A percentile compares a stretch with the other conserved stretches of the same genome.
phyloP scores from a whole-genome alignment of 2,113 vertebrate species.

The Pterocles burchelli region DNA sequence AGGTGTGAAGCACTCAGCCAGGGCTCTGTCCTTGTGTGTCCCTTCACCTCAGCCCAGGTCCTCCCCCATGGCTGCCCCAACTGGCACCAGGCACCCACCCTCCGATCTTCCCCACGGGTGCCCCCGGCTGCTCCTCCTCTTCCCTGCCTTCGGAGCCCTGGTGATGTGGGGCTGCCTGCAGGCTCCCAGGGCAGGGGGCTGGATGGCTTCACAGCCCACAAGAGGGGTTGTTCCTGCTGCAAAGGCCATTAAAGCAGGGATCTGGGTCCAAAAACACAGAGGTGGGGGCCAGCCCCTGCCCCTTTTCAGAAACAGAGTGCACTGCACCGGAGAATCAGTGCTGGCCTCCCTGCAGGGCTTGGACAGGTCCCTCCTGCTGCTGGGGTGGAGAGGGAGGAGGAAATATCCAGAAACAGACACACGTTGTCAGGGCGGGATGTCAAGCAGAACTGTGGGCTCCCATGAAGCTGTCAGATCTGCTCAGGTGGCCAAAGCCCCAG shows the following conservation, averaged over 20 bases:
- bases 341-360: neutral
- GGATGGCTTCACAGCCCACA: fast-evolving
- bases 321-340: neutral
- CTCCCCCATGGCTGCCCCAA: neutral
- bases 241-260: neutral
- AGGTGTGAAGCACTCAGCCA: neutral
- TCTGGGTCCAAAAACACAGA: neutral
- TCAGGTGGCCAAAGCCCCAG: neutral
- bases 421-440: fast-evolving
- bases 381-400: neutral
- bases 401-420: neutral
- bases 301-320: neutral
- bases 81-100: neutral
- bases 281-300: fast-evolving
- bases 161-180: neutral
- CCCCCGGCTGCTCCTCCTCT: neutral
- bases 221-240: neutral
- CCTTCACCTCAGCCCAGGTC: neutral
- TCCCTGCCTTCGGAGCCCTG: neutral
- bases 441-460: neutral
- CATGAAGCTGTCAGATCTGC: neutral
- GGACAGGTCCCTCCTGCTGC: neutral
- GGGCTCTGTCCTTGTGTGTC: neutral
- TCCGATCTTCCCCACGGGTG: neutral
- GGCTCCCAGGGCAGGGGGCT: neutral